Evolutionary conservation across 2,113 vertebrate species (phyloP), one percentile per base, ranked within the genome.

Genomic region (Ascaphus truei): DNA sequence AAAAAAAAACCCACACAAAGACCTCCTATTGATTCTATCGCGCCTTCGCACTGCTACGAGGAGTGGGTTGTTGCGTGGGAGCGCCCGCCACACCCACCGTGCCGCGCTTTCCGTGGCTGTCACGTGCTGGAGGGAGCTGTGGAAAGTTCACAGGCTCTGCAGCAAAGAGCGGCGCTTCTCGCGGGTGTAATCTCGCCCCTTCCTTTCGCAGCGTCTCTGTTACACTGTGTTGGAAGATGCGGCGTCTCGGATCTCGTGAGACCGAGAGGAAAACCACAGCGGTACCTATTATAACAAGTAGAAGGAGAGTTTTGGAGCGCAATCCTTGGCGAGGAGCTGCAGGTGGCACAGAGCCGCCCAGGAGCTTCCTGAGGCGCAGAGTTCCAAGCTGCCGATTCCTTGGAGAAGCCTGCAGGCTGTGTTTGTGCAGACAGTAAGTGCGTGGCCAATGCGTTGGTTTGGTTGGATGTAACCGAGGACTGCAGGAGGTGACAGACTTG

Each of bases 381-480:
- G 71, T 71, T 63, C 61, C 57, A 72, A 75, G 76, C 67, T 61
- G 57, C 43, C 57, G 26, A 36, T 61, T 71, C 75, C 60, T 75
- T 47, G 34, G 55, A 48, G 74, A 77, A 83, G 81, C 83, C 84
- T 66, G 18, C 85, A 83, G 77, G 22, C 73, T 33, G 80, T 80
- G 77, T 76, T 81, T 77, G 76, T 80, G 79, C 84, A 85, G 80
- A 77, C 81, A 60, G 75, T 52, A 57, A 69, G 79, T 76, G 76
- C 66, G 53, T 64, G 80, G 72, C 75, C 72, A 76, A 74, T 34
- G 83, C 63, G 78, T 75, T 75, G 80, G 71, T 76, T 75, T 52
- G 31, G 79, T 76, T 76, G 15, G 73, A 72, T 68, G 53, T 20
- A 22, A 52, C 68, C 76, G 75, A 43, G 29, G 41, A 7, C 27